These are phyloP conservation scores for Marisa cornuarietis DNA, from an alignment of 1,140 invertebrate genomes.

Conservation along the genomic window DNA sequence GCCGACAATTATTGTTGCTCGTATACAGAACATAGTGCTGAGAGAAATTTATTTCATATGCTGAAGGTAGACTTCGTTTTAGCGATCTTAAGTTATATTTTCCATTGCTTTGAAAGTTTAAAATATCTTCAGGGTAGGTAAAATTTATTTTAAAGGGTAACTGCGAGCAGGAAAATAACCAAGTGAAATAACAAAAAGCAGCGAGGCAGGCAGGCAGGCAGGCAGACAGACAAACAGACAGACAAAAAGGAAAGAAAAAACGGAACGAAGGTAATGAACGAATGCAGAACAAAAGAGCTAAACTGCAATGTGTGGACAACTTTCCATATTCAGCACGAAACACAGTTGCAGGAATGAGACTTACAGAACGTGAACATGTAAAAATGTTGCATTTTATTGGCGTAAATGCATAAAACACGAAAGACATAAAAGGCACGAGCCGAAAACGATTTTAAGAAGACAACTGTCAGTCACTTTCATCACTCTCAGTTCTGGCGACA, in stretches of 20 bases:
- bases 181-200: not conserved
- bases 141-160: not conserved
- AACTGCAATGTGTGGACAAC: too few relatives aligned
- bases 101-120: too few relatives aligned
- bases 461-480: too few relatives aligned
- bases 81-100: too few relatives aligned
- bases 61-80: too few relatives aligned
- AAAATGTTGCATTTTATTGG: too few relatives aligned
- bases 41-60: not conserved
- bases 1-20: not conserved
- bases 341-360: too few relatives aligned
- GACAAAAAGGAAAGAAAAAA: not conserved
- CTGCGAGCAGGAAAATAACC: not conserved
- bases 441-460: too few relatives aligned
- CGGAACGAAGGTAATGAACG: not conserved
- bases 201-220: not conserved
- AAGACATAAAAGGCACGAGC: too few relatives aligned
- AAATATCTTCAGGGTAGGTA: not conserved
- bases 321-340: not conserved
- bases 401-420: too few relatives aligned
- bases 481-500: too few relatives aligned
- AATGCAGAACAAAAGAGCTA: constrained; percentile 1
- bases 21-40: not conserved
- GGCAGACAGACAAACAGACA: not conserved
- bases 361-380: too few relatives aligned